A percentile compares a stretch with the other conserved stretches of the same genome.
phyloP scores from a whole-genome alignment of 2,113 vertebrate genomes.

The Podarcis cretensis region DNA sequence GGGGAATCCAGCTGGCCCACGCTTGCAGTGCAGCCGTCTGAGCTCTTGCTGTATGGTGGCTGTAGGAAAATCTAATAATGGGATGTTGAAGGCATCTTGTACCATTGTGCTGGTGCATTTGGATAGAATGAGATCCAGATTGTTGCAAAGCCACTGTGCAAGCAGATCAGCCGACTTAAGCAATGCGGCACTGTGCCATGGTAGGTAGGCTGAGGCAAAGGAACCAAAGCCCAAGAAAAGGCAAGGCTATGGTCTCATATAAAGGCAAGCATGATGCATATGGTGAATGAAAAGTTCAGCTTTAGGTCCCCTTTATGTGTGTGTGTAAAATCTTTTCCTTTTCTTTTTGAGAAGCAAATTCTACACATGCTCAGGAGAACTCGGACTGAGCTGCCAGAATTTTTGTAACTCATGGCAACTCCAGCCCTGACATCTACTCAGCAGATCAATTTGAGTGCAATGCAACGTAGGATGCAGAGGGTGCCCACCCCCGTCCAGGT shows the following conservation, averaged over 20 bases:
- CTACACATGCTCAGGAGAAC: not conserved
- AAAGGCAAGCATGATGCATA: not conserved
- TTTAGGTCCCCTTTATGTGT: not conserved
- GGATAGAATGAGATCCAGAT: not conserved
- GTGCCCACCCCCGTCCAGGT: too few relatives aligned
- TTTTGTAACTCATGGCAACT: not conserved
- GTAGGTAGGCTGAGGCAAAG: not conserved
- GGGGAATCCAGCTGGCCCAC: too few relatives aligned
- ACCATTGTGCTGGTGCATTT: not conserved
- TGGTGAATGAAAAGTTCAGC: not conserved
- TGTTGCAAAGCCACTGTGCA: not conserved
- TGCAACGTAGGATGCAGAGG: too few relatives aligned
- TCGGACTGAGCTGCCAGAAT: not conserved
- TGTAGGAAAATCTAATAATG: not conserved
- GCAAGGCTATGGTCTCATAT: not conserved
- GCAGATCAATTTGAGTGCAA: too few relatives aligned
- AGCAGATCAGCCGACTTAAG: not conserved
- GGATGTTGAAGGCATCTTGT: not conserved
- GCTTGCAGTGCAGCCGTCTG: too few relatives aligned
- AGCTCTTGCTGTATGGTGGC: too few relatives aligned
- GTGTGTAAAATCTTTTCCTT: not conserved
- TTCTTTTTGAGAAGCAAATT: too few relatives aligned
- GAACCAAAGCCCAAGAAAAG: not conserved
- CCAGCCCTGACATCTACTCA: not conserved
- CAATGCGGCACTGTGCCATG: not conserved